Base-by-base conservation (phyloP, 2,888 invertebrate genomes). In the Synanthedon myopaeformis region DNA sequence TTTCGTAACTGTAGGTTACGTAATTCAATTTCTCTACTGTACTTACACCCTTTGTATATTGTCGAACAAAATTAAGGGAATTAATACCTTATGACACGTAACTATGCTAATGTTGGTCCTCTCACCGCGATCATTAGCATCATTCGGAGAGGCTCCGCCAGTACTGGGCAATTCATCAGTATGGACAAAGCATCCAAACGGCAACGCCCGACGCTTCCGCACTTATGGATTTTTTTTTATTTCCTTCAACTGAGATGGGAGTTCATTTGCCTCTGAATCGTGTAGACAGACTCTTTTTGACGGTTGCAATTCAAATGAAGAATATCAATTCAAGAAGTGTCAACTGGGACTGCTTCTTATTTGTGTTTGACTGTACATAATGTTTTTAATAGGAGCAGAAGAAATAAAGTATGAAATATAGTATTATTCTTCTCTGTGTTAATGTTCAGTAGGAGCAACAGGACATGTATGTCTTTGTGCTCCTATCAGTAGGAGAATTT, bases 171-270 rank as follows among this genome's bases (percentile, higher is more conserved):
- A n/a, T n/a, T 14, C 45, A 14, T 49, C 49, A 49, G 49, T 49
- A 49, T 49, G 49, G 49, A 17, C 49, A 49, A 13, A 12, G 49
- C 49, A 49, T 49, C 49, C 12, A 13, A 12, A 17, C 19, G 49
- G 13, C 53, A 53, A 53, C 49, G 53, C 41, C 53, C 53, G 49
- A 48, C 41, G 52, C 48, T 52, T 52, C 52, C 52, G 52, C 28
- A 42, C 52, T 48, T 48, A 48, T 49, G 35, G 12, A 14, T 49
- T 49, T 49, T 49, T 42, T 49, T 49, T 19, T 49, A 49, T 23
- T 49, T 49, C 49, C 49, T 49, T 49, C 45, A 6, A 12, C n/a
- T 14, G 45, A 45, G 45, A 45, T 45, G 45, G 45, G 45, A 45
- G 45, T 45, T 45, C 45, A 45, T 45, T 45, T 45, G 45, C 45